Evolutionary conservation across 2,113 vertebrate genomes (phyloP).

Genomic region (Hassar affinis): DNA sequence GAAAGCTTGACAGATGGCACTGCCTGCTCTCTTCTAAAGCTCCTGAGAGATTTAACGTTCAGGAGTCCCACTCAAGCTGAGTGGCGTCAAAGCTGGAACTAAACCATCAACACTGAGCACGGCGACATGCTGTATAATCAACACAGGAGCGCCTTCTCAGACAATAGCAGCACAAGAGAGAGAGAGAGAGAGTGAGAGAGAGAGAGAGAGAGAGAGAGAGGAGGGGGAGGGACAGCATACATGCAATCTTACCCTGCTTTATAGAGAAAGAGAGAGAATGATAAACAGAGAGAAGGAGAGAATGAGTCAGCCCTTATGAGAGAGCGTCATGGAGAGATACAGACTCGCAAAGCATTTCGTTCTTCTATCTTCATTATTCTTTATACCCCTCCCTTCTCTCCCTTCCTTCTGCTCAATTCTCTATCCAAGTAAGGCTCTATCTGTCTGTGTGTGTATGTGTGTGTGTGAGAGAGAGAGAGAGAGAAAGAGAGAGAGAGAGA

Average conservation of each 20-base stretch:
- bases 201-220: conserved; percentile 55
- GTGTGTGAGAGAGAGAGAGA: neutral
- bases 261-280: conserved; percentile 2
- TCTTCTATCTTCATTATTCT: conserved; percentile 30
- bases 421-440: neutral
- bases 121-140: conserved; percentile 55
- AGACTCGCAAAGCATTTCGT: conserved; percentile 56
- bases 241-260: conserved; percentile 22
- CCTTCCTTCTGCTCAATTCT: neutral
- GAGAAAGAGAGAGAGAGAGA: neutral
- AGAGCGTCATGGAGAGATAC: conserved; percentile 59
- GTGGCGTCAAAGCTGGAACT: conserved; percentile 50
- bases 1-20: conserved; percentile 41
- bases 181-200: conserved; percentile 31
- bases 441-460: neutral
- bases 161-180: conserved; percentile 64
- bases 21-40: conserved; percentile 29
- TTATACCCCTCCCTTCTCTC: neutral
- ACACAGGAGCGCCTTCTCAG: conserved; percentile 59
- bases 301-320: conserved; percentile 69
- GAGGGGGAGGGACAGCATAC: conserved; percentile 36
- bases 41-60: conserved; percentile 48
- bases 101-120: conserved; percentile 56
- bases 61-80: conserved; percentile 57
- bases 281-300: conserved; percentile 42